Evolutionary conservation across 1,140 invertebrate species (phyloP), one percentile per base, ranked within the genome.

Genomic region (Apocrypta bakeri): DNA sequence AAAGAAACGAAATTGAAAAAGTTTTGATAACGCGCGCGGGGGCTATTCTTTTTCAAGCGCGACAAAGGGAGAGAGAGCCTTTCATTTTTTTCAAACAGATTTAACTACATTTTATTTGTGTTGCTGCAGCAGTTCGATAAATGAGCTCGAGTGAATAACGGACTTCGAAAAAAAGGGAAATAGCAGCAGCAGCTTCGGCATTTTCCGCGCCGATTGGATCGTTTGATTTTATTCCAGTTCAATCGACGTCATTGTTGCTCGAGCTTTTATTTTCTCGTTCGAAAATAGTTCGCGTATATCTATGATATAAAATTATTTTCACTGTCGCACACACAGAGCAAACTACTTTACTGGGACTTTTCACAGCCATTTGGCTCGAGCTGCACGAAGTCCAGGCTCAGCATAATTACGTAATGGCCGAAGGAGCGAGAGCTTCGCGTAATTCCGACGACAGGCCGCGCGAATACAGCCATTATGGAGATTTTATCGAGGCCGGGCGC

Each of bases 401-500:
- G 79, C 84, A 86, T 89, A 90, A 90, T 89, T 88, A 88, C 86
- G 83, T 88, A 89, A 89, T 87, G 84, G 83, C 83, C 84, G 82
- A 56, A 56, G n/a, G 79, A 42, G 31, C 85, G 64, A 66, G 64
- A 12, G 25, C 48, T 17, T 6, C 48, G 48, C 63, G 84, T 88
- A 89, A 90, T 89, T 90, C 84, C 79, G 80, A 21, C 21, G 29
- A 21, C 24, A 24, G 27, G 83, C 86, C 61, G 71, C 72, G 82
- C 86, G 81, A 90, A 90, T 86, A 87, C 84, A 88, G 85, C 85
- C 88, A 90, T 90, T 90, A 90, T 87, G 86, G 85, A 88, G 88
- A 90, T 90, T 89, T 90, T 90, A 89, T 90, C 88, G 87, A 88
- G 86, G 88, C 84, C 83, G 27, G 1, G 29, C 2, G 29, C 7